Conservation (phyloP, 1,140 invertebrate species). For the Amphibalanus amphitrite region DNA sequence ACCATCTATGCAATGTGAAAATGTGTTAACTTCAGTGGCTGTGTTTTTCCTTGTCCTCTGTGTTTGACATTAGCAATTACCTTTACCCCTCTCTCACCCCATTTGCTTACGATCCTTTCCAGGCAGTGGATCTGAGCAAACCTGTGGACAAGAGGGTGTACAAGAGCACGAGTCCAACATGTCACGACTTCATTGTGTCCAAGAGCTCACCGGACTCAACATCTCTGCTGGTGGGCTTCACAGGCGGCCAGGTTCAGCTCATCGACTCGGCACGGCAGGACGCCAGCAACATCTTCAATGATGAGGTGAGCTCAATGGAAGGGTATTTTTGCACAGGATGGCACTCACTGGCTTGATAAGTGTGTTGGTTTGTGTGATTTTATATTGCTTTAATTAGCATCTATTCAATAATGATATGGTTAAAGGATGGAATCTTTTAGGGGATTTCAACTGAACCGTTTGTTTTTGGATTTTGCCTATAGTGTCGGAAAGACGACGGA, state of each 20-base stretch:
- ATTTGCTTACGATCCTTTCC: slow-evolving; percentile 16
- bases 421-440: too few relatives aligned
- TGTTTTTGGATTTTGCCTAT: too few relatives aligned
- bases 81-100: background rate
- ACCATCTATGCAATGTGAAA: slow-evolving; percentile 2
- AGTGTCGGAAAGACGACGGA: too few relatives aligned
- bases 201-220: slow-evolving; percentile 60
- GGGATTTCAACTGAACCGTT: too few relatives aligned
- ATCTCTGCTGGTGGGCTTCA: slow-evolving; percentile 84
- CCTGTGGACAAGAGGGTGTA: slow-evolving; percentile 95
- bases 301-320: slow-evolving; percentile 91
- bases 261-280: slow-evolving; percentile 95
- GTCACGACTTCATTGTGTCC: slow-evolving; percentile 90
- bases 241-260: slow-evolving; percentile 88
- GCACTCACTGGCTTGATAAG: too few relatives aligned
- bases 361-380: too few relatives aligned
- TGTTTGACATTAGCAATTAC: background rate
- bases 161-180: slow-evolving; percentile 96
- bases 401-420: too few relatives aligned
- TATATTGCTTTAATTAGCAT: too few relatives aligned
- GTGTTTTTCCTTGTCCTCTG: slow-evolving; percentile 1
- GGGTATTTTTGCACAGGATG: too few relatives aligned
- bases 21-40: background rate
- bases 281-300: slow-evolving; percentile 90
- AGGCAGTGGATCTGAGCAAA: slow-evolving; percentile 86